These are phyloP conservation scores for Ophion ventricosus DNA, from an alignment of 2,888 invertebrate species.

Conservation along the genomic window DNA sequence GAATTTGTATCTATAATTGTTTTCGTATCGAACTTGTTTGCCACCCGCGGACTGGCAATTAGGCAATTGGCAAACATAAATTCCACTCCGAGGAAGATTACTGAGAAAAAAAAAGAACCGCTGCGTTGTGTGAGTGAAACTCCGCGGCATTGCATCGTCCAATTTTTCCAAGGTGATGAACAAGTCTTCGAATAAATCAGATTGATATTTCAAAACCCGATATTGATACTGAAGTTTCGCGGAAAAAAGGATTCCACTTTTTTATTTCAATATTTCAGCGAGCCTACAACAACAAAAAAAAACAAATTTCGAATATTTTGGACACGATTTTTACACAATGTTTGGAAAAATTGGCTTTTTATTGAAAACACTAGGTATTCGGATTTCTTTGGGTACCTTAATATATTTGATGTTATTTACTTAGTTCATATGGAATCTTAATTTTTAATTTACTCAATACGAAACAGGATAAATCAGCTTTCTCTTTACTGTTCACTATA, in stretches of 20 bases:
- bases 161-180: neutral
- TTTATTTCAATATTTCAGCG: neutral
- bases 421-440: too few relatives aligned
- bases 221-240: neutral
- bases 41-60: slow-evolving; percentile 41
- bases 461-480: too few relatives aligned
- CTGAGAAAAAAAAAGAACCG: neutral
- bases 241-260: neutral
- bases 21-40: slow-evolving; percentile 26
- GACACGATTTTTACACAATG: neutral
- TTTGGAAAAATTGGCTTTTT: neutral
- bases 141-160: neutral
- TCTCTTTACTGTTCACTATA: too few relatives aligned
- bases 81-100: slow-evolving; percentile 17
- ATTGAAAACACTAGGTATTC: neutral
- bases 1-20: slow-evolving; percentile 39
- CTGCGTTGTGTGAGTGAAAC: neutral
- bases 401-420: too few relatives aligned
- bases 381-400: neutral
- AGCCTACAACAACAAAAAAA: neutral
- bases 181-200: neutral
- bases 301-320: neutral
- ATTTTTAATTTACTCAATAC: too few relatives aligned
- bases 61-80: slow-evolving; percentile 20
- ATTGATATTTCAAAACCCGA: neutral